phyloP scores from a whole-genome alignment of 2,797 vertebrate species.

The Cheirogaleus major region DNA sequence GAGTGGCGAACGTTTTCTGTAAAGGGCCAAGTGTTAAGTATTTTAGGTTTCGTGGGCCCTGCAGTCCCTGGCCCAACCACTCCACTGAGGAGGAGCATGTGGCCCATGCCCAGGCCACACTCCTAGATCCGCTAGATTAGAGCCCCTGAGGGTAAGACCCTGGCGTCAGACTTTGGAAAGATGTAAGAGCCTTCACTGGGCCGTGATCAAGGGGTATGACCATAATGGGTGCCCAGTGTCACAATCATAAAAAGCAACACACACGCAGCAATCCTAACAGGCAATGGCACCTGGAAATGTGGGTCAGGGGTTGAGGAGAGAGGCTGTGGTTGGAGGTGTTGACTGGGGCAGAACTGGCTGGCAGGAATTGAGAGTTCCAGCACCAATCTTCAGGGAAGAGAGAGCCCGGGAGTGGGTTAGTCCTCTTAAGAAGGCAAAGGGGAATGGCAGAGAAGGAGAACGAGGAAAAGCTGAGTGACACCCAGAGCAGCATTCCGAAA shows the following conservation, averaged over 20 bases:
- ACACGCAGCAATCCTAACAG: not conserved
- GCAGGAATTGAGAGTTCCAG: not conserved
- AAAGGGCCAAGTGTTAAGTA: not conserved
- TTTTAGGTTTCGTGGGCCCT: not conserved
- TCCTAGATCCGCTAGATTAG: not conserved
- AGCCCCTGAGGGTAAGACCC: not conserved
- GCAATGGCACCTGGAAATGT: not conserved
- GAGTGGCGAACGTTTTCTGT: not conserved
- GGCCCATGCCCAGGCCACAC: not conserved
- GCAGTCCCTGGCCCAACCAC: not conserved
- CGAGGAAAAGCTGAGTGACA: not conserved
- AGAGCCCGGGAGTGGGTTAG: rapidly evolving
- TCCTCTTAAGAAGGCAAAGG: not conserved
- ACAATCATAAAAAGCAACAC: not conserved
- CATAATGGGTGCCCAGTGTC: not conserved
- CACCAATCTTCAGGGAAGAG: not conserved
- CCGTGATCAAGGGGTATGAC: not conserved
- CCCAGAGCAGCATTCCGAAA: not conserved
- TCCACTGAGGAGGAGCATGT: not conserved
- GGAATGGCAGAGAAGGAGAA: not conserved
- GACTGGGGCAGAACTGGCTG: too few species aligned
- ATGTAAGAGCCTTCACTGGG: not conserved
- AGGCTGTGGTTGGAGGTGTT: not conserved
- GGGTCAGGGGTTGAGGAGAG: not conserved
- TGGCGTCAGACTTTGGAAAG: not conserved